Evolutionary conservation across 2,113 vertebrate genomes (phyloP).

Genomic region (Serinus canaria): DNA sequence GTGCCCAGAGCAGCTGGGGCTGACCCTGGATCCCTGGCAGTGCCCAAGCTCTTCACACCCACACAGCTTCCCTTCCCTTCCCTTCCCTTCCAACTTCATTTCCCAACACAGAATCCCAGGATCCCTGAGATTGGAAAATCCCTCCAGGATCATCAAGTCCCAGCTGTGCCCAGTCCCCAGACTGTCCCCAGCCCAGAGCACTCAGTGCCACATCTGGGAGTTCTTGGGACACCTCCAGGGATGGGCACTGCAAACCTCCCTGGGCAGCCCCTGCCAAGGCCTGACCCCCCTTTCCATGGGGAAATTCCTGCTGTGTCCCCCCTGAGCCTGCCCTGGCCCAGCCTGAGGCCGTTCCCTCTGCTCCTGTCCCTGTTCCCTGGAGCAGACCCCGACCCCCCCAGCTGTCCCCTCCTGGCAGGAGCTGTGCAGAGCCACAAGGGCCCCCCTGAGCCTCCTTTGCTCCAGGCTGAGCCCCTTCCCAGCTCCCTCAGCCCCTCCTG

Average conservation of each 20-base stretch:
- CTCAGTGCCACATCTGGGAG: accelerated
- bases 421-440: background rate
- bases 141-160: background rate
- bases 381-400: background rate
- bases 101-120: background rate
- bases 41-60: too few relatives aligned
- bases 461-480: background rate
- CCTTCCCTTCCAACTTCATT: background rate
- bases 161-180: background rate
- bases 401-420: background rate
- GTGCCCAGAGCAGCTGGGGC: too few relatives aligned
- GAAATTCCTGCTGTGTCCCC: background rate
- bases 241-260: background rate
- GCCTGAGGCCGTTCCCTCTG: background rate
- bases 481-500: background rate
- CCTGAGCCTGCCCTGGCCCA: background rate
- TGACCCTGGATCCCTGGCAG: too few relatives aligned
- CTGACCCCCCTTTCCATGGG: background rate
- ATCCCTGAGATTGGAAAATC: background rate
- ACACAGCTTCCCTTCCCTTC: too few relatives aligned
- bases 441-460: background rate
- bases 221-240: background rate
- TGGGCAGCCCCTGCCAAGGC: background rate
- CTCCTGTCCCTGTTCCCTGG: background rate
- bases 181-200: background rate